Conservation (phyloP, 2,888 invertebrate species). For the Metopia argyrocephala region DNA sequence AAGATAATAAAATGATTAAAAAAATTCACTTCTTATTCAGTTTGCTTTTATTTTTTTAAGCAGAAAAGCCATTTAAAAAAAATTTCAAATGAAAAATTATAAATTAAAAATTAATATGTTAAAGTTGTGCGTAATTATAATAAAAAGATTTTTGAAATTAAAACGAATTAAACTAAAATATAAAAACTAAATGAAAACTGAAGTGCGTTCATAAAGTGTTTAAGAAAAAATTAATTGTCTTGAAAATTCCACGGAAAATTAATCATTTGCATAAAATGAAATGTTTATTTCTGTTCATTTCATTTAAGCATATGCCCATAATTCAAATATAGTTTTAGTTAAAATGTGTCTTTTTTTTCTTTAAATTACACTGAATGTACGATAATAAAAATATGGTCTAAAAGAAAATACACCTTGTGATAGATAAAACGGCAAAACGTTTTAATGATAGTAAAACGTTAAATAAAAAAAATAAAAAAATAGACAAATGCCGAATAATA, state of each 20-base stretch:
- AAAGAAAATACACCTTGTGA: slow-evolving; percentile 3
- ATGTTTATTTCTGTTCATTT: slow-evolving; percentile 5
- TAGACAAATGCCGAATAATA: background rate
- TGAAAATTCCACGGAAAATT: slow-evolving; percentile 74
- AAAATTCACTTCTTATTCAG: too few species aligned
- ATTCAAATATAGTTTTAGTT: background rate
- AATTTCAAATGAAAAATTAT: too few species aligned
- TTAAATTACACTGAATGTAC: too few species aligned
- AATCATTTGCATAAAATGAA: slow-evolving; percentile 73
- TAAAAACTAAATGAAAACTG: background rate
- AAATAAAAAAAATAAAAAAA: background rate
- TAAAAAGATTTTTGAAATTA: too few species aligned
- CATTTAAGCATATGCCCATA: too few species aligned
- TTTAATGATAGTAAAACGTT: background rate
- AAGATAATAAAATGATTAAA: too few species aligned
- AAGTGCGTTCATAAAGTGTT: slow-evolving; percentile 24
- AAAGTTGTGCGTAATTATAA: too few species aligned
- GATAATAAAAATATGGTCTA: background rate
- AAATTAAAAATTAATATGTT: too few species aligned
- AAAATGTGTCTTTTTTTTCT: background rate
- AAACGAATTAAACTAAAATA: slow-evolving; percentile 13
- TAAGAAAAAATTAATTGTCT: slow-evolving; percentile 71
- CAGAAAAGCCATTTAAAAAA: too few species aligned
- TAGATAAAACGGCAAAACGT: background rate
- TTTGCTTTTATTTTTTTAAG: too few species aligned